Conservation (phyloP, 2,113 vertebrate genomes). For the Hoplias malabaricus region DNA sequence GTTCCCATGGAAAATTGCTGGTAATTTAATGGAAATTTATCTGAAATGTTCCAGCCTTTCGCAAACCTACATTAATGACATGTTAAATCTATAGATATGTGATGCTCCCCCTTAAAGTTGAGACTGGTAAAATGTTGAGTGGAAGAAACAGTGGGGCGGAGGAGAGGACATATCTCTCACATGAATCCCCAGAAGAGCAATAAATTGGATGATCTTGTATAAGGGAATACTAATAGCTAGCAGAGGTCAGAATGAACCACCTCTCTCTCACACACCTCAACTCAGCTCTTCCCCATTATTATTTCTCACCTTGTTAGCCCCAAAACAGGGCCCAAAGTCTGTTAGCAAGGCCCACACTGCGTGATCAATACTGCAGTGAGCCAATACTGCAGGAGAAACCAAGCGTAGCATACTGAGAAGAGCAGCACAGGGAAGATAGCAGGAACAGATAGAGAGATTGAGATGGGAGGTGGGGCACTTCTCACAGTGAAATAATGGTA, state of each 20-base stretch:
- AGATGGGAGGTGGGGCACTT: background rate
- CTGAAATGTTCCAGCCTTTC: background rate
- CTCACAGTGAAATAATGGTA: constrained; percentile 31
- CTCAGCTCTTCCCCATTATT: constrained; percentile 61
- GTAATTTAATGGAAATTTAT: too few species aligned
- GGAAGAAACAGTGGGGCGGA: background rate
- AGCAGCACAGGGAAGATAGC: constrained; percentile 37
- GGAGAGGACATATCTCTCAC: constrained; percentile 4
- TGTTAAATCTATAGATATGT: background rate
- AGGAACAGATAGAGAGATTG: constrained; percentile 6
- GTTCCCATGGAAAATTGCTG: too few species aligned
- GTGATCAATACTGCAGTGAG: constrained; percentile 60
- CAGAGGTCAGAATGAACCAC: constrained; percentile 55
- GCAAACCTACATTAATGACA: background rate
- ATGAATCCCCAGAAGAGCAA: constrained; percentile 52
- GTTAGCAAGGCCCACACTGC: constrained; percentile 47
- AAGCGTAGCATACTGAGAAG: constrained; percentile 51
- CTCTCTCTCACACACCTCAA: constrained; percentile 50
- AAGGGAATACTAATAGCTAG: constrained; percentile 58
- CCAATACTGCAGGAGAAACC: constrained; percentile 45
- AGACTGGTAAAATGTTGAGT: background rate
- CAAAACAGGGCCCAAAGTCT: constrained; percentile 54
- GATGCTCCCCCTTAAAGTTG: background rate
- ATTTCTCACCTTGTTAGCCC: constrained; percentile 73
- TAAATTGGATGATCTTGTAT: constrained; percentile 63